Base-by-base conservation (phyloP, 2,888 invertebrate species). In the Drosophila leonis region DNA sequence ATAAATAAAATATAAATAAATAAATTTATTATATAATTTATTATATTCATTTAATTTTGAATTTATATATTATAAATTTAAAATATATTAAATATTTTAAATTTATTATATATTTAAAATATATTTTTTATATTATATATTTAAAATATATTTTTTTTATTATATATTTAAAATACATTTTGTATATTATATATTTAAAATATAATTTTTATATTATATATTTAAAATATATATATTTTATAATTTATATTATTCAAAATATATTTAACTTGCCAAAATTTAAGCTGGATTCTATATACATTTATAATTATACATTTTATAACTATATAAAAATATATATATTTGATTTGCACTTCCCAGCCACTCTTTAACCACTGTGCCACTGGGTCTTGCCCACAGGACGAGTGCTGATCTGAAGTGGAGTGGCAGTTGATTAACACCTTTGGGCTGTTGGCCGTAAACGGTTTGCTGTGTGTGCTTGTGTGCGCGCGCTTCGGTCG, bases 361-460 rank as follows among this genome's bases (percentile, higher is more conserved):
- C 9, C 15, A 8, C 6, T 2, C 4, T 35, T 9, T 5, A 0
- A 60, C 68, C 82, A 82, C 72, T 69, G 84, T 78, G 35, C 44
- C 44, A 44, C 13, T 20, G 9, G 29, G 20, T 29, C 46, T 56
- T 56, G n/a, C 51, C 63, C 49, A 29, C 56, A 59, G 49, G 52
- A 67, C 54, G 63, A 44, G 41, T 57, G 48, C 57, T 44, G 51
- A 65, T 62, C 72, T 55, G 42, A 54, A 42, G 55, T 56, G 64
- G 62, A 64, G 67, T 78, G 83, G 62, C 75, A 75, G 78, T 82
- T 81, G 80, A 83, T 81, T 83, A 83, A 75, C 79, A 81, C 72
- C 68, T 79, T 69, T 69, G 78, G 65, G 67, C 64, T 42, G 27
- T 63, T 54, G 39, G 65, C 37, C 20, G 65, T 83, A 80, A 80